Base-by-base conservation (phyloP, 2,888 invertebrate genomes). In the Pollenia amentaria region DNA sequence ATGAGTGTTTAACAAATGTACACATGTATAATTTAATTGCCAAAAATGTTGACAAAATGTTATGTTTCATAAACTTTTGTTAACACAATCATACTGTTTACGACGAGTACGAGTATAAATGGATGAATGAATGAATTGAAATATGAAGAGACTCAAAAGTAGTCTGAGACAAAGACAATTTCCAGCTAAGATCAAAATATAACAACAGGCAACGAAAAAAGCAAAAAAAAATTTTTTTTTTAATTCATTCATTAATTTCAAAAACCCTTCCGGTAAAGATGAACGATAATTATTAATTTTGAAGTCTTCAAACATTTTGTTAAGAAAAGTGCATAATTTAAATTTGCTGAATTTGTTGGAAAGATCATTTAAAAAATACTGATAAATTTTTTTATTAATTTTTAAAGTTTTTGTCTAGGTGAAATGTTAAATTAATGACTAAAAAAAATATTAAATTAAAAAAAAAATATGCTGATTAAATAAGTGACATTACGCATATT, bases 21-120 rank as follows among this genome's bases (percentile, higher is more conserved):
- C 76, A 80, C 87, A 84, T 87, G 85, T 80, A 62, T 29, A 77
- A 76, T 85, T 84, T 87, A 87, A 87, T 88, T 88, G 86, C 87
- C 87, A 84, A 87, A 86, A 87, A 81, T 88, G 84, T 88, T 88
- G 86, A 88, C 88, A 88, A 87, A 88, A 84, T 87, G 85, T 87
- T 87, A 70, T 87, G 62, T 73, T 84, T 87, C 73, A 86, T 70
- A 86, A 86, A 86, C 67, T 75, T 78, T 64, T 79, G 62, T 75
- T 82, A 77, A 78, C 82, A 72, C 78, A 85, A 40, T 77, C 44
- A 64, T 64, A 64, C 60, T 55, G 29, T 44, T 67, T 69, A 29
- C 40, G 14, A 42, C 42, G 21, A 64, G 3, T 80, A 44, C 14
- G 8, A 62, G 42, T 57, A 44, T 11, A n/a, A 40, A 46, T 60